phyloP scores from a whole-genome alignment of 2,888 invertebrate species.

The Asteroscopus sphinx region DNA sequence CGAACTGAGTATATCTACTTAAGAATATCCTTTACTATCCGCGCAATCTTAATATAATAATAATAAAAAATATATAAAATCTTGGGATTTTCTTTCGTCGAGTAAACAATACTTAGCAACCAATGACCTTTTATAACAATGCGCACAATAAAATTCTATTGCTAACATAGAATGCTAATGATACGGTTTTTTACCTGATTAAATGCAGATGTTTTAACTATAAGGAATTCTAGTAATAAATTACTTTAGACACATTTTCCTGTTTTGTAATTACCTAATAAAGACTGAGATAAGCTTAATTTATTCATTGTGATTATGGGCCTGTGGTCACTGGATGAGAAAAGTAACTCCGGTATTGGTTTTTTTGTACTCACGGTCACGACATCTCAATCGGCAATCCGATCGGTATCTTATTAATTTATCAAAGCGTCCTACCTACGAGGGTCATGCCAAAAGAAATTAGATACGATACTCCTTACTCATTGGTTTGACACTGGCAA shows the following conservation, averaged over 20 bases:
- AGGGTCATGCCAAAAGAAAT: too few relatives aligned
- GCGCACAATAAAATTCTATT: conserved; percentile 16
- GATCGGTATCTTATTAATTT: too few relatives aligned
- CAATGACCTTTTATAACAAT: conserved; percentile 40
- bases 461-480: too few relatives aligned
- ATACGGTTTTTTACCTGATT: conserved; percentile 31
- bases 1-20: too few relatives aligned
- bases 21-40: too few relatives aligned
- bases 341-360: not conserved
- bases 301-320: conserved; percentile 20
- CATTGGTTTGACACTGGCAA: too few relatives aligned
- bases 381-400: not conserved
- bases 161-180: conserved; percentile 36
- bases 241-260: conserved; percentile 35
- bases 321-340: conserved; percentile 6
- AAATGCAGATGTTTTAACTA: conserved; percentile 13
- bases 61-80: too few relatives aligned
- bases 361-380: not conserved
- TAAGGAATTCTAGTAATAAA: conserved; percentile 18
- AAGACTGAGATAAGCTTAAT: conserved; percentile 8
- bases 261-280: conserved; percentile 27
- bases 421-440: too few relatives aligned
- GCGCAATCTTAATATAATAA: too few relatives aligned
- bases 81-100: not conserved
- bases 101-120: conserved; percentile 2